Evolutionary conservation across 2,888 invertebrate species (phyloP), one percentile per base, ranked within the genome.

Genomic region (Protophormia terraenovae): DNA sequence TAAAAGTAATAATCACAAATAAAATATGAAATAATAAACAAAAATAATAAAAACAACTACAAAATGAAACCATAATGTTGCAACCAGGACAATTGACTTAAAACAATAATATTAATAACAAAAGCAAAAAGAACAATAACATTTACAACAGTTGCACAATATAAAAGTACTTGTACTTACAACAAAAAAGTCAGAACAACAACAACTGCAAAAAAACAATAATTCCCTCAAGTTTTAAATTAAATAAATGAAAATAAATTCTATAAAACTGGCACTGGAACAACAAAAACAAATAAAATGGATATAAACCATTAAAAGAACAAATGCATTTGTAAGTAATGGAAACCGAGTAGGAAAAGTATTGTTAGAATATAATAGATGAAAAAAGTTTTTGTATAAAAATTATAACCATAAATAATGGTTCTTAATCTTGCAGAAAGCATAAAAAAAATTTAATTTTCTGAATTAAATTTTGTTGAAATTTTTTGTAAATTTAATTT

Each of bases 141-240:
- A 16, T 16, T 3, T 7, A 29, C 58, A 58, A 3, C 45, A 53
- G 29, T 62, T 71, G 50, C 22, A 71, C 71, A 79, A 41, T 53
- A 62, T 62, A 41, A 38, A 53, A 71, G 62, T 64, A 53, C 79
- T 79, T 62, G 14, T 41, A 53, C 27, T 76, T 53, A 53, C 41
- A 67, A 41, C 53, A 73, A 8, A 45, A 29, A 45, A 3, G 16
- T n/a, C n/a, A 35, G 32, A 35, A 60, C 16, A 35, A 60, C 10
- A 16, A 1, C 8, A 58, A 32, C 7, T 16, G 24, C 3, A 32
- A 45, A 35, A 41, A 55, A 8, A 14, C 24, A 67, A 75, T 67
- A 81, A 75, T 81, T 81, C 60, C 22, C 73, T 75, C n/a, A 60
- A 67, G 66, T 81, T 80, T 80, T 58, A 73, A 80, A 73, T 66